Evolutionary conservation across 2,797 vertebrate species (phyloP).

Genomic region (Onychomys leucogaster): DNA sequence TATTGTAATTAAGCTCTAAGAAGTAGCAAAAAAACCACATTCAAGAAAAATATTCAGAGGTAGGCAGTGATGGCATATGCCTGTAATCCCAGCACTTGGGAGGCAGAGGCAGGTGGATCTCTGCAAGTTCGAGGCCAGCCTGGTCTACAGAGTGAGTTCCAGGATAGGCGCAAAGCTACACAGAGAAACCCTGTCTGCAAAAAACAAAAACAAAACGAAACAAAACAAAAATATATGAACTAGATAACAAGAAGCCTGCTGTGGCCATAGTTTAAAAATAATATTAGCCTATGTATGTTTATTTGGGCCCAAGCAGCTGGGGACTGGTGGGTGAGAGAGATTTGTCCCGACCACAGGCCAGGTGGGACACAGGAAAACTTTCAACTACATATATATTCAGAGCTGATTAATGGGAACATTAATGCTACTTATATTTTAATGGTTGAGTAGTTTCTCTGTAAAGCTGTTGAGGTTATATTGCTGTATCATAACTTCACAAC

Average conservation of each 20-base stretch:
- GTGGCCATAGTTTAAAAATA: too few species aligned
- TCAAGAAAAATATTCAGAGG: neutral
- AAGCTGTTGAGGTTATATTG: conserved; percentile 32
- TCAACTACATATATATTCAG: neutral
- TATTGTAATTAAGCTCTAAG: conserved; percentile 9
- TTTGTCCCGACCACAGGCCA: too few species aligned
- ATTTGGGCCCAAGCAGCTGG: too few species aligned
- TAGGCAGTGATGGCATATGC: neutral
- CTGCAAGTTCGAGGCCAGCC: neutral
- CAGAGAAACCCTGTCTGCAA: neutral
- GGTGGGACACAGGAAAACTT: too few species aligned
- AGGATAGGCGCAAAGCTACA: too few species aligned
- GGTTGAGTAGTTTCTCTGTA: neutral
- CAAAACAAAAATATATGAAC: too few species aligned
- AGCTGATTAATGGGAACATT: conserved; percentile 3
- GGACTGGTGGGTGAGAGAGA: too few species aligned
- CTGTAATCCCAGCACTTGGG: neutral
- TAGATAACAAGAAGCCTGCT: too few species aligned
- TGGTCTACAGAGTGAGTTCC: neutral
- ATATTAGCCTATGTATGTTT: too few species aligned
- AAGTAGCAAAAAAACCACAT: neutral
- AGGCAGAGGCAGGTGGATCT: neutral
- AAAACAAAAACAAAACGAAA: too few species aligned
- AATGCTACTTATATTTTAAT: neutral
- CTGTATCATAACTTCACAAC: neutral